Base-by-base conservation (phyloP, 2,797 vertebrate genomes). In the Hydrocynus forskahlii region DNA sequence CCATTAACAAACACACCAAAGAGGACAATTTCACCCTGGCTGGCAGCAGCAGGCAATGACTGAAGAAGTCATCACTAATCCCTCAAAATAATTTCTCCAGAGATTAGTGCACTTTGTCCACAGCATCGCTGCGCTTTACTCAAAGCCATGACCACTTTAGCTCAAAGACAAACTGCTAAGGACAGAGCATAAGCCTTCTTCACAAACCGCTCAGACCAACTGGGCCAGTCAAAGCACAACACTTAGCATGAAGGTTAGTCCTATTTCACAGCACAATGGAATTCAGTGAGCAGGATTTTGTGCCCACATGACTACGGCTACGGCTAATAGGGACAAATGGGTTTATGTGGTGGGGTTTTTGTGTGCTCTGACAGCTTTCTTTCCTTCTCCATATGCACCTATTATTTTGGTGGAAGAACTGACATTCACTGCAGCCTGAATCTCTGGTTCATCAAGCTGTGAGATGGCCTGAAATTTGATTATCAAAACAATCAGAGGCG, bases 1-100 rank as follows among this genome's bases (percentile, higher is more conserved):
- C 81, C 76, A 70, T 76, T 78, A 78, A 52, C 59, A 69, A 82
- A 85, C 75, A 71, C 75, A 67, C 54, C 74, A 60, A 66, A n/a
- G 55, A 78, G 81, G 57, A 55, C 38, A 66, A 43, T 64, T 83
- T 83, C 75, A 55, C 57, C 40, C 62, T 76, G 45, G 43, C 70
- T 21, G 57, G 63, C 29, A 25, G 55, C 52, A 21, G 59, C 62
- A 25, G 69, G 50, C n/a, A 62, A 75, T 38, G 54, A 80, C 45
- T 43, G 43, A 25, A 13, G 29, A 45, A 66, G 52, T 54, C n/a
- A 14, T 25, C 54, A 21, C 60, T 82, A 73, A 85, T 73, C 74
- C 78, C 81, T 78, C 69, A 63, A 74, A 77, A 72, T 48, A 73
- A 64, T 68, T 50, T 64, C 70, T 75, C 50, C 29, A 29, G 55